Evolutionary conservation across 2,797 vertebrate species (phyloP), one percentile per base, ranked within the genome.

Genomic region (Pipistrellus nathusii): DNA sequence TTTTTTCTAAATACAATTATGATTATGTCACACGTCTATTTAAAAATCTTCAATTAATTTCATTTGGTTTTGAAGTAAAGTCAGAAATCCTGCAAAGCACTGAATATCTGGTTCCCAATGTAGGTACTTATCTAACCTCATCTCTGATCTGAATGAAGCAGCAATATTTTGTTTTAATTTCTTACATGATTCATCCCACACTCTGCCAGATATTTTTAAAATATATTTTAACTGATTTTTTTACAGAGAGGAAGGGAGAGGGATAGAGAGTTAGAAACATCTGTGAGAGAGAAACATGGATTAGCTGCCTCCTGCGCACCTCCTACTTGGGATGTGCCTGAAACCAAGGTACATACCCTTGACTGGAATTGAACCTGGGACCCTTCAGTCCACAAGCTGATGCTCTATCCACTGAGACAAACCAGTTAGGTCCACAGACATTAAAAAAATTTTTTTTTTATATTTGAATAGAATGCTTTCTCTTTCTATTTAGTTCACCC

Each of bases 1-100:
- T 32, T 46, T 46, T 71, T 81, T 30, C 41, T 55, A 53, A 73
- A 75, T 64, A 77, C 25, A 94, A 51, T 13, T 85, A n/a, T 87
- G 64, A 83, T 77, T 66, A 81, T 30, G 17, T 85, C 41, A 32
- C 13, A 17, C 55, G 6, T 57, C 13, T 71, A 62, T 20, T 77
- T 83, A 69, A 88, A 94, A 62, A 62, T 27, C 23, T 69, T 82
- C 46, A 32, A 6, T 71, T 6, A 41, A 41, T 46, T 85, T 84
- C 35, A 25, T 64, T 32, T 85, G 44, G 72, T 59, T 14, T 91
- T 86, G 53, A 93, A 59, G 30, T 59, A n/a, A 91, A 90, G 11
- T 81, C 41, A 57, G 38, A 96, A 94, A 35, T 88, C 3, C 25
- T n/a, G 14, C 18, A 86, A 85, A 30, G 4, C 11, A 44, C 27